Percentiles rank a stretch among this genome's conserved stretches.
These are phyloP conservation scores for Corythucha ciliata DNA, from an alignment of 2,888 invertebrate genomes.

Conservation along the genomic window DNA sequence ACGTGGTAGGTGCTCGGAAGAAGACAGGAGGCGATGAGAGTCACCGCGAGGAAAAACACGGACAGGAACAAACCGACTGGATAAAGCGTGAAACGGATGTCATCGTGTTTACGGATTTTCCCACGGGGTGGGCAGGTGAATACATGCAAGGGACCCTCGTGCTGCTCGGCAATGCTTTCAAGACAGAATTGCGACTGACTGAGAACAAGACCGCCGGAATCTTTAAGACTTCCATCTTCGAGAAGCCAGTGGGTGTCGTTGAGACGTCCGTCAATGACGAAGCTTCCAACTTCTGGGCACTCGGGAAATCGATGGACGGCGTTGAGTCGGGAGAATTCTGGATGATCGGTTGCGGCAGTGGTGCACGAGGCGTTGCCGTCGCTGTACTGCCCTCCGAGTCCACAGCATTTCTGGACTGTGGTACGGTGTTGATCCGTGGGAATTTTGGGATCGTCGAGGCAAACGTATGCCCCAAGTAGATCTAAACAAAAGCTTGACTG, in stretches of 20 bases:
- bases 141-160: slow-evolving; percentile 43
- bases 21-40: slow-evolving; percentile 66
- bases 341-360: slow-evolving; percentile 30
- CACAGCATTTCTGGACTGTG: slow-evolving; percentile 57
- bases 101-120: slow-evolving; percentile 34
- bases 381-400: slow-evolving; percentile 52
- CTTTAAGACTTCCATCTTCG: slow-evolving; percentile 45
- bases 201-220: slow-evolving; percentile 45
- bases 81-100: slow-evolving; percentile 60
- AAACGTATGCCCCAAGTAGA: slow-evolving; percentile 54
- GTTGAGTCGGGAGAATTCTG: slow-evolving; percentile 31
- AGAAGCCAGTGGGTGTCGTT: slow-evolving; percentile 43
- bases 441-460: slow-evolving; percentile 40
- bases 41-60: slow-evolving; percentile 70
- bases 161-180: slow-evolving; percentile 40
- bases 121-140: slow-evolving; percentile 47
- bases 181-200: slow-evolving; percentile 45
- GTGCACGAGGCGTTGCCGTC: slow-evolving; percentile 47
- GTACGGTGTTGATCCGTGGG: too few relatives aligned
- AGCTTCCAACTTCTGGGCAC: slow-evolving; percentile 45
- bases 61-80: slow-evolving; percentile 70
- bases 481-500: slow-evolving; percentile 61
- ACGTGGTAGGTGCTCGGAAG: slow-evolving; percentile 76
- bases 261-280: slow-evolving; percentile 43
- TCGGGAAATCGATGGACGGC: slow-evolving; percentile 49